phyloP scores from a whole-genome alignment of 2,797 vertebrate species.

The Mus minutoides region DNA sequence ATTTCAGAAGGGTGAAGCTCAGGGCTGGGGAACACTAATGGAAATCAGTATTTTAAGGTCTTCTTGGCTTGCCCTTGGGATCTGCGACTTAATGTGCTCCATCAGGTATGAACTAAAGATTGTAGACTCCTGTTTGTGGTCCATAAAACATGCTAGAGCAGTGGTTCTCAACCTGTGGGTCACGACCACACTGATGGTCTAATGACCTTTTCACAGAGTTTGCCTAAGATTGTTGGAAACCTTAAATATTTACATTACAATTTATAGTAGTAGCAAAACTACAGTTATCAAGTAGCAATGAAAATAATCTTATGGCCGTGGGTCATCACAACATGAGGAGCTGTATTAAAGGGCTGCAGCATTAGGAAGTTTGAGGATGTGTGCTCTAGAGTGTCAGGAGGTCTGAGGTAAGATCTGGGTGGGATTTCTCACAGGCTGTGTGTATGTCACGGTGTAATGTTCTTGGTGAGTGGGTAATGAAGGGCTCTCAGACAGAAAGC shows the following conservation, averaged over 20 bases:
- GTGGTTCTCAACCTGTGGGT: not conserved
- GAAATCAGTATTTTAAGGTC: slow-evolving; percentile 47
- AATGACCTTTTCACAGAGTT: not conserved
- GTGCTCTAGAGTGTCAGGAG: slow-evolving; percentile 78
- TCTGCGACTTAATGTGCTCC: slow-evolving; percentile 75
- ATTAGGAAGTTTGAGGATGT: not conserved
- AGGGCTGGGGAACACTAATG: slow-evolving; percentile 79
- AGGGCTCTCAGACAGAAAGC: slow-evolving; percentile 41
- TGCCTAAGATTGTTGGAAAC: not conserved
- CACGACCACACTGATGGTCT: not conserved
- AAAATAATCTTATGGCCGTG: not conserved
- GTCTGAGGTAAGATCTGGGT: slow-evolving; percentile 76
- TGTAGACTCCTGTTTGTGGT: slow-evolving; percentile 73
- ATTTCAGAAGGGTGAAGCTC: slow-evolving; percentile 76
- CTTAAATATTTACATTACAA: not conserved
- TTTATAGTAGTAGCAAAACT: not conserved
- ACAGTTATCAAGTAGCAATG: not conserved
- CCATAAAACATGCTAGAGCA: slow-evolving; percentile 64
- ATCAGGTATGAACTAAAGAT: slow-evolving; percentile 76
- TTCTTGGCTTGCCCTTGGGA: not conserved
- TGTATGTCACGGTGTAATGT: slow-evolving; percentile 69
- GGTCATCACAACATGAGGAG: no score
- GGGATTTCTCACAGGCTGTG: slow-evolving; percentile 81
- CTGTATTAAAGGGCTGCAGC: not conserved
- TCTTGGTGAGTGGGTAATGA: not conserved